Conservation (phyloP, 1,140 invertebrate species). For the Muscidifurax raptorellus region DNA sequence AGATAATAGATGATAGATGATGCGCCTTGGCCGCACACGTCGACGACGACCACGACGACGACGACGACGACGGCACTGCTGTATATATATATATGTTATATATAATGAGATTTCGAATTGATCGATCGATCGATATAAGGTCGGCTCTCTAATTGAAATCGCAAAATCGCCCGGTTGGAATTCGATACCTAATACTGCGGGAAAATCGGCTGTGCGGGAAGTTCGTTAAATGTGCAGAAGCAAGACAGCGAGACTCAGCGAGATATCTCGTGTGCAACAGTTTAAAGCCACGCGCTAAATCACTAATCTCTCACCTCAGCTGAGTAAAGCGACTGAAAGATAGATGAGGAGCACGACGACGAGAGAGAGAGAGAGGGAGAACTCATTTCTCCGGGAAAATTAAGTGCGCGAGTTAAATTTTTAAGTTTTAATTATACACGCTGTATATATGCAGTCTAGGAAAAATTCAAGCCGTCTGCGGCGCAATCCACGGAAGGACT, state of each 20-base stretch:
- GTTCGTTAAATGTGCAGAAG: not conserved
- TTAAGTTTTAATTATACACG: conserved; percentile 14
- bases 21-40: not conserved
- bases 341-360: conserved; percentile 30
- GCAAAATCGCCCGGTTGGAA: not conserved
- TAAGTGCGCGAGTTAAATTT: not conserved
- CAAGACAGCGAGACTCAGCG: not conserved
- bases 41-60: not conserved
- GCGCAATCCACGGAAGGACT: too few relatives aligned
- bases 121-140: not conserved
- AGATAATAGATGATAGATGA: conserved; percentile 39
- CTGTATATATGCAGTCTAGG: not conserved
- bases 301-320: conserved; percentile 31
- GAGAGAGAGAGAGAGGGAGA: not conserved
- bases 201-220: not conserved
- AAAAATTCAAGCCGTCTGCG: too few relatives aligned
- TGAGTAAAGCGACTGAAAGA: conserved; percentile 29
- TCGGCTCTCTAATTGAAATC: not conserved
- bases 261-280: conserved; percentile 3
- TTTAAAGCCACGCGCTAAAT: conserved; percentile 17
- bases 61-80: too few relatives aligned
- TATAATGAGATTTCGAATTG: not conserved
- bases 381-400: conserved; percentile 24
- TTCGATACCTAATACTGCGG: not conserved
- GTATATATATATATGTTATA: not conserved